Conservation (phyloP, 2,797 vertebrate species). For the Botia kubotai region DNA sequence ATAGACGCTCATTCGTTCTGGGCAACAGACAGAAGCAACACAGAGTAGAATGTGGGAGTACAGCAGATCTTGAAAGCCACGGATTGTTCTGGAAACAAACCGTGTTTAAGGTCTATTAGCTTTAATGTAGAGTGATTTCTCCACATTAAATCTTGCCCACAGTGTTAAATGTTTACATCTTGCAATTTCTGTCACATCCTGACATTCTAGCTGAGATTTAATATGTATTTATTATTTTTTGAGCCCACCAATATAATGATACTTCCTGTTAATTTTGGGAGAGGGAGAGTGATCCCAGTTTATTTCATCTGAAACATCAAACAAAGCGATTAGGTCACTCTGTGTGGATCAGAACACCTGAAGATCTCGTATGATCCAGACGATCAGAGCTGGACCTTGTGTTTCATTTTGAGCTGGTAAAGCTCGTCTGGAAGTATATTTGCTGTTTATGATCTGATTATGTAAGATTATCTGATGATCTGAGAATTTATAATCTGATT, state of each 20-base stretch:
- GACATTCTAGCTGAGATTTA: background rate
- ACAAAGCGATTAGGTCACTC: slow-evolving; percentile 37
- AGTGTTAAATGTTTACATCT: background rate
- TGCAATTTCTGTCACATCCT: background rate
- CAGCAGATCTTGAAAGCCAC: too few species aligned
- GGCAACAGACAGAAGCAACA: too few species aligned
- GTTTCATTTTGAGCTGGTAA: background rate
- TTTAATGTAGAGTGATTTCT: too few species aligned
- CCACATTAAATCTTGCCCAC: background rate
- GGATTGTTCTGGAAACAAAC: too few species aligned
- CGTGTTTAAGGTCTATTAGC: too few species aligned
- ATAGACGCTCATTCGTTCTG: too few species aligned
- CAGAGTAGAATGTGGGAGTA: too few species aligned
- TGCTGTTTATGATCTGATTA: slow-evolving; percentile 11
- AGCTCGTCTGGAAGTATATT: slow-evolving; percentile 10
- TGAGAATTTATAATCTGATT: too few species aligned
- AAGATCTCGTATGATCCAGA: slow-evolving; percentile 13
- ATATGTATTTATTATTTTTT: background rate
- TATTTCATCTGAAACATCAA: slow-evolving; percentile 51
- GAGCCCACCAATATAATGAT: background rate
- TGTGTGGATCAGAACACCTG: slow-evolving; percentile 52
- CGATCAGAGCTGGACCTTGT: background rate
- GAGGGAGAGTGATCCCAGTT: too few species aligned
- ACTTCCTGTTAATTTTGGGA: background rate
- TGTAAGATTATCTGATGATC: background rate